Evolutionary conservation across 2,797 vertebrate genomes (phyloP), one percentile per base, ranked within the genome.

Genomic region (Tokudaia tokunoshimensis): DNA sequence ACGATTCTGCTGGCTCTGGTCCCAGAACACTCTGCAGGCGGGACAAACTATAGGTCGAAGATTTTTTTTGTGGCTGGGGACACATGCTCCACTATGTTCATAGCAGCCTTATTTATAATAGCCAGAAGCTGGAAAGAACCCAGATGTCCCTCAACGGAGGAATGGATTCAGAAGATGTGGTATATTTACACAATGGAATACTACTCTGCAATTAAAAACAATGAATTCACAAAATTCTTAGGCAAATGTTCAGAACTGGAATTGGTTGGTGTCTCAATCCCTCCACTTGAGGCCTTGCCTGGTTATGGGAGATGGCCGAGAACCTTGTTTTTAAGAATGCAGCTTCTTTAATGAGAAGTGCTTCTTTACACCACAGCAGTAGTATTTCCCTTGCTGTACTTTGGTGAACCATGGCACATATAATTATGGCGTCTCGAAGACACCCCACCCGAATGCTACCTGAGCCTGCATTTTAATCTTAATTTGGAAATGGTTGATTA

Each of bases 401-500:
- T 85, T 50, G 82, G 89, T 44, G 57, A 91, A 63, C 63, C 19
- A 22, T 1, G 34, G 55, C 41, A 57, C 26, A 8, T 13, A 65
- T 13, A 57, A 47, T 26, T 76, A 74, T 47, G 57, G 29, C 1
- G 47, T 87, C 41, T 13, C 6, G 41, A 31, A 65, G n/a, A 44
- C 41, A 12, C 82, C 37, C 29, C 15, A 2, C 9, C 41, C 14
- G 17, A 55, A 57, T 84, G 72, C 70, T 94, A 19, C 29, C 79
- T 89, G 59, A 67, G 26, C 34, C 37, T 82, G 31, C 80, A 24
- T 83, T 96, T 82, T 85, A 93, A 74, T 82, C 91, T 89, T 76
- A 12, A 76, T 84, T 82, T 96, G 75, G 67, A 91, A 89, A 93
- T 57, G 78, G 41, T 52, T 52, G 13, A 31, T 91, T 41, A 41